Evolutionary conservation across 92 coral and sea anemone species (phyloP).

Genomic region (Ricordea florida): DNA sequence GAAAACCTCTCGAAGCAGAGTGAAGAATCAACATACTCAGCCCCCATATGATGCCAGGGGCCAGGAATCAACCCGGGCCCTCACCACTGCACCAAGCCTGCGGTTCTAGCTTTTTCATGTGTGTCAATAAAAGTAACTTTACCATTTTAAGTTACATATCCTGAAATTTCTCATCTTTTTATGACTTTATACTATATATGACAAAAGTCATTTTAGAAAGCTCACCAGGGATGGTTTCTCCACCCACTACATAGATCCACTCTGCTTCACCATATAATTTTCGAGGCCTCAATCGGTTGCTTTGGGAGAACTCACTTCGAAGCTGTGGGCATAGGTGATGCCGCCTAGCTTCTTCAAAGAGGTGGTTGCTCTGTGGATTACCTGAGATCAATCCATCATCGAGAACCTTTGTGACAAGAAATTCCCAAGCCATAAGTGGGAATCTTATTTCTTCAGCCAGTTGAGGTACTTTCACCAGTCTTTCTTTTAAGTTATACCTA

Average conservation of each 20-base stretch:
- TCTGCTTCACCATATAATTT: conserved; percentile 93
- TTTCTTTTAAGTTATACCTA: conserved; percentile 67
- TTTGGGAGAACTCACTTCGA: conserved; percentile 55
- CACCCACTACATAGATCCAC: conserved; percentile 90
- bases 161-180: too few species aligned
- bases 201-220: too few species aligned
- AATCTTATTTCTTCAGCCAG: conserved; percentile 81
- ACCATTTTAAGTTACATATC: too few species aligned
- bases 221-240: conserved; percentile 85
- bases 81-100: conserved; percentile 71
- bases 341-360: conserved; percentile 90
- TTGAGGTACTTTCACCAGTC: conserved; percentile 72
- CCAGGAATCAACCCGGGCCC: too few species aligned
- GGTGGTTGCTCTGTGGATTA: conserved; percentile 69
- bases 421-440: conserved; percentile 66
- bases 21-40: too few species aligned
- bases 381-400: conserved; percentile 54
- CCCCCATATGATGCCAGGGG: too few species aligned
- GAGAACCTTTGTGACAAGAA: conserved; percentile 39
- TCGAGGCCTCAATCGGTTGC: conserved; percentile 79
- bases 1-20: too few species aligned
- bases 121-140: too few species aligned
- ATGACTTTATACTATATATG: too few species aligned
- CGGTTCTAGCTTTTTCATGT: too few species aligned
- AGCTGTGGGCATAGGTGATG: conserved; percentile 82